Conservation (phyloP, 2,888 invertebrate genomes). For the Eupeodes luniger region DNA sequence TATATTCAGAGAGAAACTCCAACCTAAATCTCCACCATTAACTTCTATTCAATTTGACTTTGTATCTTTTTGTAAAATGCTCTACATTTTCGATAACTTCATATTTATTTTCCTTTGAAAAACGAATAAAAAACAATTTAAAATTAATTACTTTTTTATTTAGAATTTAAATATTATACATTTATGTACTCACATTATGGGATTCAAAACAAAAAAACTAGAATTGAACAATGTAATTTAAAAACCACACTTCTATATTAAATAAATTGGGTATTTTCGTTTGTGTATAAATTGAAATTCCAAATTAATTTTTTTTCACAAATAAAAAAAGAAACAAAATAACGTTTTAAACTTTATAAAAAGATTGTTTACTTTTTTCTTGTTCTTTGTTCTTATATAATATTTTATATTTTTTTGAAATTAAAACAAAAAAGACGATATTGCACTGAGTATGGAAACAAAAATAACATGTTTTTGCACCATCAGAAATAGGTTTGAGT, state of each 20-base stretch:
- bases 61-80: too few relatives aligned
- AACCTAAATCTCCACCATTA: too few relatives aligned
- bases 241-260: constrained; percentile 36
- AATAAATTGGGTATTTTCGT: constrained; percentile 30
- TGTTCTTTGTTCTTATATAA: constrained; percentile 37
- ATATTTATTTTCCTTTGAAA: too few relatives aligned
- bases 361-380: constrained; percentile 39
- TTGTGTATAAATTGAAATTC: constrained; percentile 23
- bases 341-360: constrained; percentile 19
- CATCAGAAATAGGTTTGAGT: constrained; percentile 58
- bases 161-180: constrained; percentile 33
- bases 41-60: too few relatives aligned
- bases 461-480: constrained; percentile 60
- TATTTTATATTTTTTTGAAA: constrained; percentile 27
- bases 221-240: constrained; percentile 31
- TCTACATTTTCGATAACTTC: too few relatives aligned
- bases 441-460: constrained; percentile 67
- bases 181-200: constrained; percentile 29
- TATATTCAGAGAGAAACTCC: too few relatives aligned
- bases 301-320: constrained; percentile 42
- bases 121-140: constrained; percentile 1
- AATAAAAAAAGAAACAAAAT: constrained; percentile 27
- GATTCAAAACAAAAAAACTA: constrained; percentile 20
- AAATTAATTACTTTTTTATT: constrained; percentile 4
- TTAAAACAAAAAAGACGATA: constrained; percentile 60